A percentile compares a stretch with the other conserved stretches of the same genome.
Evolutionary conservation across 2,113 vertebrate species (phyloP).

Genomic region (Serilophus lunatus): DNA sequence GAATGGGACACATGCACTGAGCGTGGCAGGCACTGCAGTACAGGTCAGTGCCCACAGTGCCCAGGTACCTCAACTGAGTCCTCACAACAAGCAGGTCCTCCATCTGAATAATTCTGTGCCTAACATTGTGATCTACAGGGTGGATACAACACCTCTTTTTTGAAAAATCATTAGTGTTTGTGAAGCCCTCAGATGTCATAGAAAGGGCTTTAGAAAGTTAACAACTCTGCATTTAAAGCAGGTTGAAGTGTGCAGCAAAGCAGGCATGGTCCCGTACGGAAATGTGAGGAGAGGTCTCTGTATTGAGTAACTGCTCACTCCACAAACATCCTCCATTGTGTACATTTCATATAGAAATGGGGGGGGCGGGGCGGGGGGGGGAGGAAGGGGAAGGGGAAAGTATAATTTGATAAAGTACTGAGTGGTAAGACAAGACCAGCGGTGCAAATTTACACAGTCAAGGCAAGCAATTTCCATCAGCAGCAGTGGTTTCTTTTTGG

Average conservation of each 20-base stretch:
- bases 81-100: background rate
- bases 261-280: background rate
- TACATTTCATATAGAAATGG: background rate
- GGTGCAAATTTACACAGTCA: background rate
- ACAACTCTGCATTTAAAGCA: background rate
- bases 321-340: background rate
- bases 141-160: background rate
- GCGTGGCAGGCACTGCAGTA: background rate
- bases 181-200: background rate
- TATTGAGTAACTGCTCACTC: background rate
- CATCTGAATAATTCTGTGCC: background rate
- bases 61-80: background rate
- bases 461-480: background rate
- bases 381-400: no score
- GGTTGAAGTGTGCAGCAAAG: background rate
- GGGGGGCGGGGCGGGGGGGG: no score
- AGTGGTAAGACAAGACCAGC: background rate
- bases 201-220: background rate
- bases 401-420: background rate
- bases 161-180: background rate
- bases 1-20: accelerated
- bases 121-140: background rate
- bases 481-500: background rate
- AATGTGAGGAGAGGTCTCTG: background rate
- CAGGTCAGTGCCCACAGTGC: background rate